Conservation (phyloP, 2,888 invertebrate genomes). For the Galeruca laticollis region DNA sequence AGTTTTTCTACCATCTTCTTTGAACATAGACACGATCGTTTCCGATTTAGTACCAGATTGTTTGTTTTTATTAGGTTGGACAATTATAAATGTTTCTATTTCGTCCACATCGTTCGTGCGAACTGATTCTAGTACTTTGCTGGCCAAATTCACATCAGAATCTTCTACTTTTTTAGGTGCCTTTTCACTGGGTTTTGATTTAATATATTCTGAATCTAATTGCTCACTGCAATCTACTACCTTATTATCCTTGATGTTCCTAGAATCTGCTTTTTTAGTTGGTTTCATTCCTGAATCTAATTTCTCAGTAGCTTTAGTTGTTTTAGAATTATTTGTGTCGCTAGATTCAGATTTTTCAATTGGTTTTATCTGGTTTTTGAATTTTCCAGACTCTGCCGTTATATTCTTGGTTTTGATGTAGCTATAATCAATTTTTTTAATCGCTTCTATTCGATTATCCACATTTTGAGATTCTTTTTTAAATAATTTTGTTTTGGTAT, state of each 20-base stretch:
- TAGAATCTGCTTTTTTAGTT: background rate
- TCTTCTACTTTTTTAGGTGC: background rate
- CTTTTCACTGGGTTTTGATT: background rate
- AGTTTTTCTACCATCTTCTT: constrained; percentile 2
- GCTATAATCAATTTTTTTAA: no score
- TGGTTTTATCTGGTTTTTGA: no score
- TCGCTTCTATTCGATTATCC: no score
- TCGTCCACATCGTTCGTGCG: background rate
- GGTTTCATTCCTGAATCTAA: background rate
- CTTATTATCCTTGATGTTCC: background rate
- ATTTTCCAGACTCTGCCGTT: no score
- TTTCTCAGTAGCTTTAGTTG: background rate
- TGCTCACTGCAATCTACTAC: background rate
- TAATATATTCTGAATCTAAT: background rate
- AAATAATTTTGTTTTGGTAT: no score
- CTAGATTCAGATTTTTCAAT: no score
- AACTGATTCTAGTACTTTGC: background rate
- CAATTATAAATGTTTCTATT: background rate
- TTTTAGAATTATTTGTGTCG: background rate
- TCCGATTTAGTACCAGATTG: background rate
- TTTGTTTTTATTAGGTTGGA: background rate
- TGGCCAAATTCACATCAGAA: background rate
- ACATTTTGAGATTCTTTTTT: no score
- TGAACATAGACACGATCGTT: background rate
- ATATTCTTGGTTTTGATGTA: no score